Conservation (phyloP, 2,113 vertebrate genomes). For the Uria aalge region DNA sequence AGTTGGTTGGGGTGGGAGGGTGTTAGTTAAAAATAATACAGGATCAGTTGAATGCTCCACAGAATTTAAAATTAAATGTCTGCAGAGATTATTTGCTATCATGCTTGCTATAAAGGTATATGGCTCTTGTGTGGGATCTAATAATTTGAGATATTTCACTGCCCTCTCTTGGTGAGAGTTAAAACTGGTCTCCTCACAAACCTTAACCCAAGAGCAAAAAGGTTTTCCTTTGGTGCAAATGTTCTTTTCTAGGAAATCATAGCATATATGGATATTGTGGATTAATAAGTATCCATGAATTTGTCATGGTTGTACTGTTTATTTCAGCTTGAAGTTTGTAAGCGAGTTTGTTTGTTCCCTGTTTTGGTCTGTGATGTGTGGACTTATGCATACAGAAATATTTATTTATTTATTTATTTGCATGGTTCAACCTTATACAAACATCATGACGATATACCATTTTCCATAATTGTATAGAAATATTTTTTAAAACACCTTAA, state of each 20-base stretch:
- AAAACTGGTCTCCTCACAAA: neutral
- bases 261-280: neutral
- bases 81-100: slow-evolving; percentile 1
- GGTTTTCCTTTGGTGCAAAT: neutral
- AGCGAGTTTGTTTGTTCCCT: neutral
- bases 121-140: neutral
- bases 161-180: slow-evolving; percentile 55
- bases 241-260: neutral
- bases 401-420: neutral
- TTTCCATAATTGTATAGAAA: neutral
- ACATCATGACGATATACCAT: too few species aligned
- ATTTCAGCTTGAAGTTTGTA: neutral
- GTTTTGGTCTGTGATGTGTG: neutral
- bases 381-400: rapidly evolving
- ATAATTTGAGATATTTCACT: slow-evolving; percentile 50
- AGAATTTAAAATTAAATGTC: slow-evolving; percentile 35
- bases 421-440: neutral
- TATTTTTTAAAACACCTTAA: neutral
- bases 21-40: slow-evolving; percentile 40
- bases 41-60: neutral
- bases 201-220: neutral
- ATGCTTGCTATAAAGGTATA: neutral
- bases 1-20: neutral
- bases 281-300: neutral
- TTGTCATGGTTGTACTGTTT: neutral